phyloP scores from a whole-genome alignment of 2,113 vertebrate species.

The Syrmaticus mikado region DNA sequence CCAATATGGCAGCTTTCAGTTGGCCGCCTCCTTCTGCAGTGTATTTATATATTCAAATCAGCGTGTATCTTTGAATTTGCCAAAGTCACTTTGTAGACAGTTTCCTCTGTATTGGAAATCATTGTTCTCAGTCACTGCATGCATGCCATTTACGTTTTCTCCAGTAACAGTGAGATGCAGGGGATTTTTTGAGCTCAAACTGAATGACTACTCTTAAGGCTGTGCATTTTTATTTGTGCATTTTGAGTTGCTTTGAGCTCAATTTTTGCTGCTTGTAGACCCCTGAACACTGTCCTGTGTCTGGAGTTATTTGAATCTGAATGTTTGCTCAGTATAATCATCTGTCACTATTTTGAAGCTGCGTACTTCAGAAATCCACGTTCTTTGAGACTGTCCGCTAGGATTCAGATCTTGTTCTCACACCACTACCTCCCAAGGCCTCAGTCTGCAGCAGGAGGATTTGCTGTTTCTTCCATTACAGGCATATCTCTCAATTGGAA shows the following conservation, averaged over 20 bases:
- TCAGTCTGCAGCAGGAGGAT: background rate
- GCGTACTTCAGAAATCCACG: background rate
- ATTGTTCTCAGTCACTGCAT: background rate
- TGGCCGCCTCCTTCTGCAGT: background rate
- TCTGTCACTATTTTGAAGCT: background rate
- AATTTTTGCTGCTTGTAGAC: background rate
- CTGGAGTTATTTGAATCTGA: background rate
- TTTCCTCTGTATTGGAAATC: constrained; percentile 18
- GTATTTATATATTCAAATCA: constrained; percentile 8
- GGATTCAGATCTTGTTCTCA: background rate
- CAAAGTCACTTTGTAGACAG: constrained; percentile 36
- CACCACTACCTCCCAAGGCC: background rate
- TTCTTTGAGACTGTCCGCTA: background rate
- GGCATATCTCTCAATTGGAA: background rate
- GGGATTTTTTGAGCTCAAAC: background rate
- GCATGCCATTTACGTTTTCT: background rate
- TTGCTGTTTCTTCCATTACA: background rate
- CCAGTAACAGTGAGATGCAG: fast-evolving
- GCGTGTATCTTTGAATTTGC: background rate
- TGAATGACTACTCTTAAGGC: background rate
- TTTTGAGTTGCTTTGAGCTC: background rate
- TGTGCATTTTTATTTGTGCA: background rate
- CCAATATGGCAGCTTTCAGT: background rate
- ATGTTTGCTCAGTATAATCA: background rate
- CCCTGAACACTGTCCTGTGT: background rate